phyloP scores from a whole-genome alignment of 2,797 vertebrate genomes.

The Cygnus olor region DNA sequence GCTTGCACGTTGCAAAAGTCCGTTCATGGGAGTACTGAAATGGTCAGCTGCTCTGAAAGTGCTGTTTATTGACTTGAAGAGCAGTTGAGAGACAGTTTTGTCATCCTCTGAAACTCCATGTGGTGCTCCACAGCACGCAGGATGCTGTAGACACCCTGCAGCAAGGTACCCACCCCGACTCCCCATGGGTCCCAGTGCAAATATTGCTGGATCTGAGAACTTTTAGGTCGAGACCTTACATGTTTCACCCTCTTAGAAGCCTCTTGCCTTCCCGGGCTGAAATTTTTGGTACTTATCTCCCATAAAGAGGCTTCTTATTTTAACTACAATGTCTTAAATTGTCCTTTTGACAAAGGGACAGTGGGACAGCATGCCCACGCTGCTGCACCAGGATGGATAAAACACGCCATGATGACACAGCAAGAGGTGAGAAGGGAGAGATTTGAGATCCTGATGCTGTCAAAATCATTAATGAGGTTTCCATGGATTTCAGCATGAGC shows the following conservation, averaged over 20 bases:
- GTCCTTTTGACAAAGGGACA: background rate
- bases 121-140: background rate
- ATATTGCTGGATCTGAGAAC: background rate
- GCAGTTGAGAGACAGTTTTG: background rate
- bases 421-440: background rate
- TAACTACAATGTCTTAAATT: background rate
- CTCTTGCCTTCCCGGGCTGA: background rate
- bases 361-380: background rate
- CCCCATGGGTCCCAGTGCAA: background rate
- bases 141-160: background rate
- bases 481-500: background rate
- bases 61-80: constrained; percentile 5
- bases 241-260: background rate
- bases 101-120: background rate
- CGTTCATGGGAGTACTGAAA: background rate
- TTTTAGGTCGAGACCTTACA: background rate
- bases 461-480: background rate
- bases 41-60: background rate
- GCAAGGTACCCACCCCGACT: background rate
- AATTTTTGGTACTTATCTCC: background rate
- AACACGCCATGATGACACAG: background rate
- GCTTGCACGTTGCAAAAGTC: constrained; percentile 6
- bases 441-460: background rate
- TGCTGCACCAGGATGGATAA: background rate
- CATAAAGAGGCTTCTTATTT: background rate